phyloP scores from a whole-genome alignment of 2,113 vertebrate genomes.

The Grallaria varia region DNA sequence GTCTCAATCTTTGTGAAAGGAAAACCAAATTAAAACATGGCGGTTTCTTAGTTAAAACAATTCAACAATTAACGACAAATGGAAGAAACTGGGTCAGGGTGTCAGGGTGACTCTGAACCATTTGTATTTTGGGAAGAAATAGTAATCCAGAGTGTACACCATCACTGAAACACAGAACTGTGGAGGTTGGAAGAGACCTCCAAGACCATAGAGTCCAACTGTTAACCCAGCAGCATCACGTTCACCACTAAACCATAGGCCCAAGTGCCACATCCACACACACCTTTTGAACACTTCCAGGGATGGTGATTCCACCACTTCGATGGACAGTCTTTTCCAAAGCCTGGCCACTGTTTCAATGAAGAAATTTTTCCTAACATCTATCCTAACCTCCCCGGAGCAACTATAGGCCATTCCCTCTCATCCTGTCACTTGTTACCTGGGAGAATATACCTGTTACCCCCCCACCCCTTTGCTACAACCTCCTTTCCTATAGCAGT shows the following conservation, averaged over 20 bases:
- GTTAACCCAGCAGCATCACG: rapidly evolving
- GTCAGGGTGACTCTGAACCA: background rate
- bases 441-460: background rate
- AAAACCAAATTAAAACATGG: background rate
- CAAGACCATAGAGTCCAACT: background rate
- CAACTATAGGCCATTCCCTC: background rate
- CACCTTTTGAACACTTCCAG: background rate
- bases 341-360: background rate
- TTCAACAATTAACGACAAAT: background rate
- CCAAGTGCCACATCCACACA: background rate
- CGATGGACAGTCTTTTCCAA: background rate
- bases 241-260: background rate
- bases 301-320: background rate
- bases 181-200: background rate
- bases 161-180: background rate
- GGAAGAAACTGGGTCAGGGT: background rate
- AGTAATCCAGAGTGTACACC: background rate
- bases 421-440: background rate
- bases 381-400: background rate
- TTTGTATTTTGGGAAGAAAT: background rate
- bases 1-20: background rate
- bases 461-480: background rate
- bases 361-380: background rate
- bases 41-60: background rate
- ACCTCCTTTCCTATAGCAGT: background rate